Base-by-base conservation (phyloP, 1,140 invertebrate species). In the Chionoecetes opilio region DNA sequence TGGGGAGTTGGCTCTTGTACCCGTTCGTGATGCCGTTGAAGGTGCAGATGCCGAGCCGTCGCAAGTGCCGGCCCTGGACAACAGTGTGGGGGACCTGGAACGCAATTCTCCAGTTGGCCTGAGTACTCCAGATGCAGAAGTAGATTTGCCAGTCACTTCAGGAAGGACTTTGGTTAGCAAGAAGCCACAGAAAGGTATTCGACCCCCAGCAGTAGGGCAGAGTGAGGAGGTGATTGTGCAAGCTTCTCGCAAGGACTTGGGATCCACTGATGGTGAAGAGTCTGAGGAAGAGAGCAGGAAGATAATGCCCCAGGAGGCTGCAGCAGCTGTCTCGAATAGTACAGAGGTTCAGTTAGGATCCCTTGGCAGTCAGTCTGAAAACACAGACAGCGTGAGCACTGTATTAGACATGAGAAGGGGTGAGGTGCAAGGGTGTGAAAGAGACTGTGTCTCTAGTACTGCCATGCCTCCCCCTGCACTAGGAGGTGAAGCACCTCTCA, bases 211-310 rank as follows among this genome's bases (percentile, higher is more conserved):
- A 32, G 91, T 95, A n/a, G 94, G 94, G 6, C 94, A 95, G 53
- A 95, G 94, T 88, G 94, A 95, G 34, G 94, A 95, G 53, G 37
- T 92, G n/a, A 21, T 85, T 37, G 41, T 92, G 34, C 75, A 85
- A 29, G 37, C 93, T 35, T 82, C 82, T 26, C 82, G 94, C 0
- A 95, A 95, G 46, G 94, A 95, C 35, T 91, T 95, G 8, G 94
- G 94, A n/a, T 95, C 94, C 63, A 95, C 94, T 35, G 94, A 95
- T 92, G 94, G 94, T 31, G 94, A 95, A 91, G 94, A 95, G 87
- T 95, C 94, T 87, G 90, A 91, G 34, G 91, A 95, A 9, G 94
- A 92, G 37, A 87, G 41, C 63, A 37, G 63, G 21, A 92, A 87
- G 3, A 85, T 46, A 87, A 17, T 35, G 82, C 84, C 84, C 8